phyloP scores from a whole-genome alignment of 2,113 vertebrate genomes.

The Sminthopsis crassicaudata region DNA sequence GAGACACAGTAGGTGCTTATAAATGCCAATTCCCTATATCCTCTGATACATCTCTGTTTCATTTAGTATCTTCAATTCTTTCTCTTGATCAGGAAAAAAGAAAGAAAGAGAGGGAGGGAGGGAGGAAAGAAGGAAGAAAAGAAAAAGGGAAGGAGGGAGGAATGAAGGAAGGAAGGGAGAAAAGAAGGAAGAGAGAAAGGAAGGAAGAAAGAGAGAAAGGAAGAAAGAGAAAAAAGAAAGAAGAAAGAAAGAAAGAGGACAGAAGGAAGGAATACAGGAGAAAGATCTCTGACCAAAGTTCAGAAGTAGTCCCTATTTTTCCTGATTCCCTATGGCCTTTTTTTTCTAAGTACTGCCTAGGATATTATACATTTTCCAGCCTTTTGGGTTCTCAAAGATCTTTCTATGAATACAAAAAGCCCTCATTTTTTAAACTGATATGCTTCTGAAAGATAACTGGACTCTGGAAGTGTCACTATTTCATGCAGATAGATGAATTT shows the following conservation, averaged over 20 bases:
- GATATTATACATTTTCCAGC: not conserved
- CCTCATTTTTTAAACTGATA: not conserved
- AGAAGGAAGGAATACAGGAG: not conserved
- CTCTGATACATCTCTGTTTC: not conserved
- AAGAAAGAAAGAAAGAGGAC: not conserved
- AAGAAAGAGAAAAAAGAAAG: not conserved
- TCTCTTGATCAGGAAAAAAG: not conserved
- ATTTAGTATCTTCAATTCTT: not conserved
- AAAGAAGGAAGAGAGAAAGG: not conserved
- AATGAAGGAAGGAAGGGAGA: not conserved
- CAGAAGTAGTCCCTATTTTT: not conserved
- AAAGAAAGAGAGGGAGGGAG: not conserved
- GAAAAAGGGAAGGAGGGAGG: rapidly evolving
- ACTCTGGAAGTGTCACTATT: not conserved
- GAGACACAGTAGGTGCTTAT: not conserved
- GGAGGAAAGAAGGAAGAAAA: not conserved
- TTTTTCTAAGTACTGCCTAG: not conserved
- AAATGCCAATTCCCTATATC: not conserved
- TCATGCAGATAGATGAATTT: not conserved
- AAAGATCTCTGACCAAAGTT: not conserved
- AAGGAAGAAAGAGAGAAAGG: no score
- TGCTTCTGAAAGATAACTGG: not conserved
- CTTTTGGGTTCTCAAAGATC: not conserved
- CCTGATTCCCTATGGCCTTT: not conserved
- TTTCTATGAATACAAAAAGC: not conserved